A percentile compares a stretch with the other conserved stretches of the same genome.
phyloP scores from a whole-genome alignment of 2,888 invertebrate species.

The Cephus pulcher region DNA sequence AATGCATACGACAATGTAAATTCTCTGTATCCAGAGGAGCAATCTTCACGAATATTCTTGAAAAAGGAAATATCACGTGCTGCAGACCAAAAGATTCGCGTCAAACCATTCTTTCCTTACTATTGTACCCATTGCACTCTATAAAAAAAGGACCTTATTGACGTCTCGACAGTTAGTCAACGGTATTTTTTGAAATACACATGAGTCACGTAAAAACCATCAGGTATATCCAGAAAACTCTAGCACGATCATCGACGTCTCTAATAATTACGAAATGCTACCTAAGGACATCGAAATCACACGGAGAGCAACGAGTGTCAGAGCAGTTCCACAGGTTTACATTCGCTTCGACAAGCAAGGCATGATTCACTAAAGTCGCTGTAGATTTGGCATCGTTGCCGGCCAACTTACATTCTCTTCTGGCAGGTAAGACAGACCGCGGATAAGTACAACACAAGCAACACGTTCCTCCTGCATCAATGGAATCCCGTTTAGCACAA shows the following conservation, averaged over 20 bases:
- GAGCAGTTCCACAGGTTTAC: neutral
- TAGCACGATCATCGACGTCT: neutral
- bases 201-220: neutral
- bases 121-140: neutral
- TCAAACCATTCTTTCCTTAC: neutral
- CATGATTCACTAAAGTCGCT: slow-evolving; percentile 22
- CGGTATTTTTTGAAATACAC: neutral
- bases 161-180: neutral
- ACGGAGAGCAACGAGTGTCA: neutral
- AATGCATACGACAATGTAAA: neutral
- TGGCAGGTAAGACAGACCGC: slow-evolving; percentile 10
- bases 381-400: slow-evolving; percentile 48
- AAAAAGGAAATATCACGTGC: neutral
- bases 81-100: neutral
- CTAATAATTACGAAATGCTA: neutral
- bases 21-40: neutral
- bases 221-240: neutral
- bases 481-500: neutral
- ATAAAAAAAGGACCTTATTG: neutral
- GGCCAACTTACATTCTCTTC: slow-evolving; percentile 43
- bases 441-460: slow-evolving; percentile 15
- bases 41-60: neutral
- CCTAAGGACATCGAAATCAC: neutral
- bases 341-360: neutral
- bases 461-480: neutral